Evolutionary conservation across 2,113 vertebrate species (phyloP), one percentile per base, ranked within the genome.

Genomic region (Mastomys natalensis): DNA sequence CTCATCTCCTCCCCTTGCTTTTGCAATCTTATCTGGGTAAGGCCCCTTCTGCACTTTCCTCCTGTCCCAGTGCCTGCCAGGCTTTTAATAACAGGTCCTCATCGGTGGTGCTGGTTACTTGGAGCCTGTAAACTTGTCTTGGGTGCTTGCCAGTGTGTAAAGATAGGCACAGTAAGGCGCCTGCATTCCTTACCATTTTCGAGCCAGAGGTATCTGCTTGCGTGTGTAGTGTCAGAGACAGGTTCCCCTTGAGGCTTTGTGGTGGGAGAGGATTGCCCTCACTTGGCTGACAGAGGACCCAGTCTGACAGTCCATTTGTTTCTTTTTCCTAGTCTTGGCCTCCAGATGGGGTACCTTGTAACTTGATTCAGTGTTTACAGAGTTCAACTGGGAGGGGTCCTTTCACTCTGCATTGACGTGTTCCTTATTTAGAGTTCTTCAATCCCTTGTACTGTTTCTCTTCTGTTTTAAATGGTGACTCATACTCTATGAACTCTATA

Each of bases 241-340:
- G 91, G 98, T 98, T 98, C 95, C 97, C 96, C n/a, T 85, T 1
- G 66, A 97, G 70, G 95, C 91, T 90, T 43, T 95, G 78, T 60
- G 43, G 4, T 84, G 40, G 89, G 87, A 93, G 89, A 53, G 40
- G 89, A 62, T 53, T 94, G 93, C 96, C 93, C 58, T 62, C 48
- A 29, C n/a, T 58, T 11, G 5, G 45, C 55, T 96, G 95, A 93
- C 96, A 80, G 48, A 60, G 76, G 5, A 45, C 55, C 66, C 87
- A 80, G 85, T 73, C 81, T 96, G 97, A 34, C 84, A 89, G 64
- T 64, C 82, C 82, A 51, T n/a, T 37, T 90, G 53, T 90, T 97
- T 92, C 89, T 91, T 95, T 92, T 92, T 66, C 95, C 91, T 48
- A 26, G 89, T 91, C 10, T 55, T 93, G 55, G 72, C 64, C 95